phyloP scores from a whole-genome alignment of 1,140 invertebrate genomes.

The Calosoma granatense region DNA sequence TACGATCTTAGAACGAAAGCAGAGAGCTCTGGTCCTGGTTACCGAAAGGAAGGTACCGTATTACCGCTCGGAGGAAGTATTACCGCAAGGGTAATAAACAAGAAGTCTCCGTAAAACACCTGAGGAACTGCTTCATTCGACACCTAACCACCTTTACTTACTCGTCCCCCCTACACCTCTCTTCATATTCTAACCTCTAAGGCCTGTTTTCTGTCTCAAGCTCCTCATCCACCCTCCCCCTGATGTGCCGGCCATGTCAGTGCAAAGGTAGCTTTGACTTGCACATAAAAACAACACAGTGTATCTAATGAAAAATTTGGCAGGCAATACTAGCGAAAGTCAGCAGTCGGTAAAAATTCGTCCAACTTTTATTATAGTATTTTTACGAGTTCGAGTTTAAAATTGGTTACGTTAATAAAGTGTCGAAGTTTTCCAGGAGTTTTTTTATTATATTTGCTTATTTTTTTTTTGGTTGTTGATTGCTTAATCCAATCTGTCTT shows the following conservation, averaged over 20 bases:
- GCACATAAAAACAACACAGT: slow-evolving; percentile 10
- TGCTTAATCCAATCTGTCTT: too few species aligned
- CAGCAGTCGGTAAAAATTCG: slow-evolving; percentile 17
- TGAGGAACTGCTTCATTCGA: slow-evolving; percentile 18
- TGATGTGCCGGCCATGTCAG: too few species aligned
- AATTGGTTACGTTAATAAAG: slow-evolving; percentile 21
- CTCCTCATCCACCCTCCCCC: too few species aligned
- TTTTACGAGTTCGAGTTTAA: slow-evolving; percentile 21
- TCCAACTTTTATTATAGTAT: slow-evolving; percentile 23
- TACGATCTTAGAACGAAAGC: too few species aligned
- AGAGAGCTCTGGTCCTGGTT: too few species aligned
- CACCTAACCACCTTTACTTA: not conserved
- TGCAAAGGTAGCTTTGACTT: not conserved
- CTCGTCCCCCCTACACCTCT: too few species aligned
- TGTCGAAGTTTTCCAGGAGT: slow-evolving; percentile 5
- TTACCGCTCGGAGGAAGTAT: too few species aligned
- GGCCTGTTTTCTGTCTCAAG: not conserved
- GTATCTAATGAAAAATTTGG: slow-evolving; percentile 21
- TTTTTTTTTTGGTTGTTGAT: too few species aligned
- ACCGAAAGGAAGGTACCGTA: too few species aligned
- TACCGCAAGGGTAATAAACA: slow-evolving; percentile 7
- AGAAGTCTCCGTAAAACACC: slow-evolving; percentile 16
- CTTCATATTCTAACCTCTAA: not conserved
- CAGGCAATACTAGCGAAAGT: slow-evolving; percentile 16
- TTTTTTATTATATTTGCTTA: too few species aligned